Percentiles rank a stretch among this genome's conserved stretches.
Evolutionary conservation across 1,140 invertebrate species (phyloP).

Genomic region (Drosophila punjabiensis): DNA sequence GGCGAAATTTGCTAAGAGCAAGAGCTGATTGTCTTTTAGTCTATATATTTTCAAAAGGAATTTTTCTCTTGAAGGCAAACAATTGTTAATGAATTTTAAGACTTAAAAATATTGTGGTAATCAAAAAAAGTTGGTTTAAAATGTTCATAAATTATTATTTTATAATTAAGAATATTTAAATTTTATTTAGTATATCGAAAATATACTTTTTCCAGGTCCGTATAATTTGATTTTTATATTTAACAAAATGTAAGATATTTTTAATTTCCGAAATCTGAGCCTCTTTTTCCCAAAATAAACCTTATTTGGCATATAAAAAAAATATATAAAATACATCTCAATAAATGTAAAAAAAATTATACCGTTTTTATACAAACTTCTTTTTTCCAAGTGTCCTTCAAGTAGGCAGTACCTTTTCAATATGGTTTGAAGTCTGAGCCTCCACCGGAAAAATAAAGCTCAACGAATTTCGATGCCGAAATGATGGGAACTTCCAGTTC

Average conservation of each 20-base stretch:
- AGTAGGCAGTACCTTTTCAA: constrained; percentile 5
- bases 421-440: constrained; percentile 62
- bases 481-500: constrained; percentile 5
- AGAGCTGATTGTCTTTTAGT: not conserved
- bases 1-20: not conserved
- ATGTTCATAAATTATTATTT: not conserved
- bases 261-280: too few relatives aligned
- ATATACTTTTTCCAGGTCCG: too few relatives aligned
- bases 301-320: not conserved
- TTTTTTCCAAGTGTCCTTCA: not conserved
- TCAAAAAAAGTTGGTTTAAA: not conserved
- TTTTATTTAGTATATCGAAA: too few relatives aligned
- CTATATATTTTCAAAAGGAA: not conserved
- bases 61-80: not conserved
- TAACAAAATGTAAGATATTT: too few relatives aligned
- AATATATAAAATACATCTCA: not conserved
- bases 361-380: too few relatives aligned
- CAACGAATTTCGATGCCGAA: constrained; percentile 22
- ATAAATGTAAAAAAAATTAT: not conserved
- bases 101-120: not conserved
- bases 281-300: not conserved
- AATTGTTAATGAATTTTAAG: too few relatives aligned
- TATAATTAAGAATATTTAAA: too few relatives aligned
- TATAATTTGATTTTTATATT: too few relatives aligned
- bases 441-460: constrained; percentile 12